These are phyloP conservation scores for Alloplasta piceator DNA, from an alignment of 2,888 invertebrate genomes.

Conservation along the genomic window DNA sequence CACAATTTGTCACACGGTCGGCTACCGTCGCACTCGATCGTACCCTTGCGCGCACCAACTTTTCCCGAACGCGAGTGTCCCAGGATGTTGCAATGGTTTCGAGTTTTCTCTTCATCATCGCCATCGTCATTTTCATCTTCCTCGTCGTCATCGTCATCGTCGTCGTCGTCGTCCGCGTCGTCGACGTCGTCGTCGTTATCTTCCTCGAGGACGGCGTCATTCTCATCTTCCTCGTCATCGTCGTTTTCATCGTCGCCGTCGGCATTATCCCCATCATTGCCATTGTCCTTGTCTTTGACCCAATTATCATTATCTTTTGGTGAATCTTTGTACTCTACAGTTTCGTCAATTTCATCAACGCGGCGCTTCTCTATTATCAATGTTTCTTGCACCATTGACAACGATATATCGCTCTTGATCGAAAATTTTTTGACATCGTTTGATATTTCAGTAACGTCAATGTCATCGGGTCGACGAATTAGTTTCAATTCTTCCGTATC, in stretches of 20 bases:
- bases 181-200: too few species aligned
- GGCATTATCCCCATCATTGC: not conserved
- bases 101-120: conserved; percentile 37
- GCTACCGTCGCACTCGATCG: conserved; percentile 78
- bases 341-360: conserved; percentile 56
- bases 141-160: conserved; percentile 40
- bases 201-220: not conserved
- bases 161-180: not conserved
- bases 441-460: conserved; percentile 44
- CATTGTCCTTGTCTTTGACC: conserved; percentile 10
- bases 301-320: conserved; percentile 56
- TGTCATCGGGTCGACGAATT: conserved; percentile 54
- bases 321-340: conserved; percentile 64
- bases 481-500: conserved; percentile 54
- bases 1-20: conserved; percentile 77
- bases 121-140: conserved; percentile 57
- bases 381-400: conserved; percentile 65
- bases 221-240: conserved; percentile 8
- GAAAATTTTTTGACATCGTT: conserved; percentile 60
- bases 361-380: conserved; percentile 49
- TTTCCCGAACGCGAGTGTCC: conserved; percentile 73
- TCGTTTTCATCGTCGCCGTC: conserved; percentile 57
- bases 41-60: conserved; percentile 77
- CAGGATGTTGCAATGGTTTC: conserved; percentile 68
- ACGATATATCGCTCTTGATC: conserved; percentile 61